Conservation (phyloP, 2,797 vertebrate species). For the Scleropages formosus region DNA sequence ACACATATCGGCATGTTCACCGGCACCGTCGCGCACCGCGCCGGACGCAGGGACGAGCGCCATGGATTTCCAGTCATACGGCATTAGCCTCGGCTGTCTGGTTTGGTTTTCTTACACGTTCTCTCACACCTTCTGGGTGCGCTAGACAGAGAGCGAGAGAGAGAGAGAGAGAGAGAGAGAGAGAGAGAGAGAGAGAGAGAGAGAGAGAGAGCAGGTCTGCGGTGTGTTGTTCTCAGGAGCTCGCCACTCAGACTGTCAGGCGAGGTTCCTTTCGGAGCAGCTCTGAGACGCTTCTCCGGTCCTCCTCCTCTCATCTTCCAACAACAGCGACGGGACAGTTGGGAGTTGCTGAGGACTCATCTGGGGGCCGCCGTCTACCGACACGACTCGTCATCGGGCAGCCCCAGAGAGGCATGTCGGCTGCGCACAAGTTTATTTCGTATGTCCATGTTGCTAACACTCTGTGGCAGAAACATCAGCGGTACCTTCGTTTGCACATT, state of each 20-base stretch:
- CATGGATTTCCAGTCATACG: constrained; percentile 54
- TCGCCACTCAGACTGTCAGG: neutral
- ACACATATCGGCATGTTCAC: constrained; percentile 43
- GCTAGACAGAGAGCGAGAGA: constrained; percentile 26
- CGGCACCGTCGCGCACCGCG: constrained; percentile 36
- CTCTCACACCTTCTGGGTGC: constrained; percentile 39
- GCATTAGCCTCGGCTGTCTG: constrained; percentile 48
- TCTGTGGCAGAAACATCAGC: no score
- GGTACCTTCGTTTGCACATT: no score
- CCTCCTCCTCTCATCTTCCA: neutral
- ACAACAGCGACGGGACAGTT: neutral
- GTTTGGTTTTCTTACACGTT: constrained; percentile 28
- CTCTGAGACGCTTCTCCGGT: neutral
- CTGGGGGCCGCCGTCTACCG: no score
- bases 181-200: neutral
- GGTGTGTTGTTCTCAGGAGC: neutral
- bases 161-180: constrained; percentile 28
- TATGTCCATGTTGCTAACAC: no score
- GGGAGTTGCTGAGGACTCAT: no score
- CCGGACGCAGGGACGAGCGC: constrained; percentile 44
- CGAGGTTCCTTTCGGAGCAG: no score
- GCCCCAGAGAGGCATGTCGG: no score
- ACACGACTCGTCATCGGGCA: neutral
- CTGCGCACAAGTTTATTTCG: no score
- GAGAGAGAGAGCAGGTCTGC: constrained; percentile 21